Evolutionary conservation across 2,888 invertebrate species (phyloP).

Genomic region (Seladonia tumulorum): DNA sequence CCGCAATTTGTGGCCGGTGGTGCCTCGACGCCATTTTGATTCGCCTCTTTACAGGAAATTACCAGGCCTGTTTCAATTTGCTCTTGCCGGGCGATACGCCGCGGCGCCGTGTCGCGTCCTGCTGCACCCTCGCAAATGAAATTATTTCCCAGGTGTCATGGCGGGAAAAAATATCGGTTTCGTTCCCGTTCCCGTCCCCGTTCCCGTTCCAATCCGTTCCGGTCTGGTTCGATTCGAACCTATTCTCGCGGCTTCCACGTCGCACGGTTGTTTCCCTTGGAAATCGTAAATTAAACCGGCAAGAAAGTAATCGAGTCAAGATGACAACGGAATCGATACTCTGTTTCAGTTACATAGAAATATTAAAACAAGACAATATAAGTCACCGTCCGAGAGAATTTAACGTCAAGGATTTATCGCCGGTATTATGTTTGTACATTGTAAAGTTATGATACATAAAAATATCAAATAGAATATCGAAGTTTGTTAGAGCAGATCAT

Average conservation of each 20-base stretch:
- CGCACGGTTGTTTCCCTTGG: neutral
- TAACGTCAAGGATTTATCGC: neutral
- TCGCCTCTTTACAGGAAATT: constrained; percentile 59
- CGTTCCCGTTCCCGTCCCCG: too few species aligned
- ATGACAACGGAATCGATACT: neutral
- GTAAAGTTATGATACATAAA: neutral
- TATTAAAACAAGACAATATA: neutral
- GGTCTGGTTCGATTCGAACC: neutral
- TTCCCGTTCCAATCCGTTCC: constrained; percentile 1
- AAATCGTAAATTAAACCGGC: neutral
- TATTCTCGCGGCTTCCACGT: neutral
- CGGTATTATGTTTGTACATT: too few species aligned
- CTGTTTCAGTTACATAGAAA: neutral
- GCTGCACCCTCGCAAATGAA: constrained; percentile 34
- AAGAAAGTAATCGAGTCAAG: neutral
- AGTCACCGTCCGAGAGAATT: too few species aligned
- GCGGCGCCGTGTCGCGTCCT: constrained; percentile 19
- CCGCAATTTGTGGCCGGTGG: constrained; percentile 47
- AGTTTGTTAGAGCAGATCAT: neutral
- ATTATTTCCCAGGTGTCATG: constrained; percentile 31
- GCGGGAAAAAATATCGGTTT: constrained; percentile 29
- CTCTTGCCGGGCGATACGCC: constrained; percentile 33
- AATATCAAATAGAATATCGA: neutral
- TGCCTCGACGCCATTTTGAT: constrained; percentile 55
- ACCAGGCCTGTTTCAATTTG: constrained; percentile 58